Conservation (phyloP, 2,797 vertebrate genomes). For the Sebastolobus alascanus region DNA sequence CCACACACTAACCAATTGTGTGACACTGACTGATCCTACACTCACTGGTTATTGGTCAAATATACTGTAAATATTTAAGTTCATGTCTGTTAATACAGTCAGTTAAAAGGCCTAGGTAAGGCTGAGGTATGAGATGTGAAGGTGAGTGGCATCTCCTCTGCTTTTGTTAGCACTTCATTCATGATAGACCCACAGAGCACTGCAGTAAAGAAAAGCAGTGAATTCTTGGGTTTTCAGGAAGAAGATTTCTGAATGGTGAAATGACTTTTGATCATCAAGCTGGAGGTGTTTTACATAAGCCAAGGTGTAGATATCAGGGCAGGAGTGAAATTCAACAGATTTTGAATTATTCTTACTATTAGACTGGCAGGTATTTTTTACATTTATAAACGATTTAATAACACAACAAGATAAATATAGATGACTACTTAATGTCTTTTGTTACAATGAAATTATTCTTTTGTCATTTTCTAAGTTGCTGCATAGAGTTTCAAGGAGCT, state of each 20-base stretch:
- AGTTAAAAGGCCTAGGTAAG: not conserved
- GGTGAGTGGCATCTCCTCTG: not conserved
- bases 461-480: not conserved
- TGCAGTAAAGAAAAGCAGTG: not conserved
- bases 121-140: not conserved
- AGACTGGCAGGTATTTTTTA: not conserved
- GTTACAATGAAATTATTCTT: conserved; percentile 19
- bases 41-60: not conserved
- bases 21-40: not conserved
- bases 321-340: not conserved
- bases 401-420: conserved; percentile 8
- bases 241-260: conserved; percentile 8
- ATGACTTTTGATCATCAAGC: conserved; percentile 13
- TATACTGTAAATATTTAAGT: conserved; percentile 2
- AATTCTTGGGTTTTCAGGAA: not conserved
- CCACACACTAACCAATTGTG: not conserved
- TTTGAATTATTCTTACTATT: not conserved
- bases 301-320: not conserved
- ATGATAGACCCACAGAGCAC: not conserved
- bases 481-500: conserved; percentile 36
- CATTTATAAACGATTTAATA: not conserved
- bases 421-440: not conserved
- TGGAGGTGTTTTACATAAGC: conserved; percentile 8
- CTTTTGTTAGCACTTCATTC: conserved; percentile 1
- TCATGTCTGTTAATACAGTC: not conserved